A percentile compares a stretch with the other conserved stretches of the same genome.
phyloP scores from a whole-genome alignment of 1,140 invertebrate species.

The Adelges cooleyi region DNA sequence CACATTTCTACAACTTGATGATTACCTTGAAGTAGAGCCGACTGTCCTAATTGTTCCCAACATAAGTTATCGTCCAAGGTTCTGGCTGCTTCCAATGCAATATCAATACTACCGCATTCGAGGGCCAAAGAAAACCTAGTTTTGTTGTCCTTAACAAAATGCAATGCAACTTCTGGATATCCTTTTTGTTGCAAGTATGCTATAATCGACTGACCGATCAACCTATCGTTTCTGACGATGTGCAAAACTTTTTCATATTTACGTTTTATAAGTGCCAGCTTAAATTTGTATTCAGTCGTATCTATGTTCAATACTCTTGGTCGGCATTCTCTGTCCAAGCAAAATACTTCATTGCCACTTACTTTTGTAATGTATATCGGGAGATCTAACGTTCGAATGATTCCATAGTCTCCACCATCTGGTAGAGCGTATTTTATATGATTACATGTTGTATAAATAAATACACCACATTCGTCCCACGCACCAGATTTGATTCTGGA shows the following conservation, averaged over 20 bases:
- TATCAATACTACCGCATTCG: conserved; percentile 98
- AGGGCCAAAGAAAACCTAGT: conserved; percentile 91
- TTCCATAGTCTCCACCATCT: conserved; percentile 90
- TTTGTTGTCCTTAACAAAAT: conserved; percentile 99
- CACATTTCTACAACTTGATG: conserved; percentile 84
- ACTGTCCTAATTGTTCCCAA: conserved; percentile 94
- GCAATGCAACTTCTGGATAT: conserved; percentile 96
- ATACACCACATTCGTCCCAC: conserved; percentile 95
- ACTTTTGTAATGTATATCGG: conserved; percentile 94
- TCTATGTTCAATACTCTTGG: conserved; percentile 88
- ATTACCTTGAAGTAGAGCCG: conserved; percentile 57
- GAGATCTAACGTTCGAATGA: conserved; percentile 92
- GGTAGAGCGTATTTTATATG: conserved; percentile 96
- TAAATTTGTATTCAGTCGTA: conserved; percentile 97
- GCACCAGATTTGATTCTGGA: conserved; percentile 93
- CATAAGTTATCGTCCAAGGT: conserved; percentile 85
- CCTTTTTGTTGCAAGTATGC: conserved; percentile 97
- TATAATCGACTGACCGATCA: conserved; percentile 98
- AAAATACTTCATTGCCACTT: conserved; percentile 87
- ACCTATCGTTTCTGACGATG: conserved; percentile 92
- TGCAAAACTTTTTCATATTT: conserved; percentile 97
- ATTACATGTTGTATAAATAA: conserved; percentile 97
- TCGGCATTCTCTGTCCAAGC: conserved; percentile 84
- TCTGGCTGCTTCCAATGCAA: conserved; percentile 84
- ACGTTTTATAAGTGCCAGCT: conserved; percentile 88